phyloP scores from a whole-genome alignment of 1,140 invertebrate species.

The Pogonomyrmex californicus region DNA sequence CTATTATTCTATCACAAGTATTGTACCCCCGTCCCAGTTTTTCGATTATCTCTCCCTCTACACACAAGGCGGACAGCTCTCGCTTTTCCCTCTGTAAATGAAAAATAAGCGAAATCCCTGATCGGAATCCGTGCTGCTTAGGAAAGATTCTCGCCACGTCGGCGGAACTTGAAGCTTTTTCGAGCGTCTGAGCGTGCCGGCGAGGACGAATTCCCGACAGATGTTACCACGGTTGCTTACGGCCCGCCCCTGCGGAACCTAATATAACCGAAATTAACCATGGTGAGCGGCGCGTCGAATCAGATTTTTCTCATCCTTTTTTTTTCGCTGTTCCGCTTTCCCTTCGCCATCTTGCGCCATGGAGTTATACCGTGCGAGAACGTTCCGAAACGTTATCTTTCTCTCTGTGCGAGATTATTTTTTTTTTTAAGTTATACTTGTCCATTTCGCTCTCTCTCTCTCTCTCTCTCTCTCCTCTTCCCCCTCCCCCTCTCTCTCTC shows the following conservation, averaged over 20 bases:
- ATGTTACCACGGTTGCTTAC: conserved; percentile 75
- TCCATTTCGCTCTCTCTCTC: neutral
- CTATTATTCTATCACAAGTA: conserved; percentile 9
- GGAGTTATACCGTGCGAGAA: conserved; percentile 56
- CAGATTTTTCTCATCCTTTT: conserved; percentile 54
- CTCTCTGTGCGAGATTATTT: conserved; percentile 56
- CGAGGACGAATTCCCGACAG: conserved; percentile 72
- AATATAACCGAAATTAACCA: conserved; percentile 79
- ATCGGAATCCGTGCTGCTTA: conserved; percentile 56
- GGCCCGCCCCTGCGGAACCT: conserved; percentile 70
- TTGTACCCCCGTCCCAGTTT: neutral
- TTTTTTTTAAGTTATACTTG: conserved; percentile 59
- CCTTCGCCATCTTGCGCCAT: conserved; percentile 55
- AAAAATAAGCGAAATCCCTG: conserved; percentile 51
- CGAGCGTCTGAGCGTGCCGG: conserved; percentile 48
- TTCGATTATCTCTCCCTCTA: neutral
- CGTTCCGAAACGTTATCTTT: conserved; percentile 6
- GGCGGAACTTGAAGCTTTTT: conserved; percentile 59
- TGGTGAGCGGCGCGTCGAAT: conserved; percentile 65
- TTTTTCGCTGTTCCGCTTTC: conserved; percentile 7
- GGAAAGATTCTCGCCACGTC: conserved; percentile 67
- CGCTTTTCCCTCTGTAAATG: neutral
- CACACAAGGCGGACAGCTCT: neutral
- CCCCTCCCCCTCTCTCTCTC: neutral
- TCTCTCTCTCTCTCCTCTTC: neutral